Base-by-base conservation (phyloP, 64 coral and sea anemone species). In the Trachythela sp. region DNA sequence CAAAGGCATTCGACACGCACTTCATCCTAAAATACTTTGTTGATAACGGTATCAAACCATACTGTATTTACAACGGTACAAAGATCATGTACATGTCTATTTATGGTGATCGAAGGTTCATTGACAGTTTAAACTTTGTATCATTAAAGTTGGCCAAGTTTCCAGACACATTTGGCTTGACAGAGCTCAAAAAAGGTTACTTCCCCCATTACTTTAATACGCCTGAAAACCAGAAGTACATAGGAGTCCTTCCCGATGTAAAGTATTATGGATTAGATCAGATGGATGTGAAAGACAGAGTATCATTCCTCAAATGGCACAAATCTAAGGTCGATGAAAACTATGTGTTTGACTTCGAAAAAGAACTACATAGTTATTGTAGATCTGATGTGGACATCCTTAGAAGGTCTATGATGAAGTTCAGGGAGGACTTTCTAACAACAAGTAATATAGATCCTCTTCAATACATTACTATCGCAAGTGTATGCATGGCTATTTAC, bases 91-190 rank as follows among this genome's bases (percentile, higher is more conserved):
- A 52, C 49, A 52, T 52, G 49, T n/a, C n/a, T n/a, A 20, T 15
- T 15, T 10, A 15, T 10, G 13, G 13, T 15, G 13, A 52, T 10
- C 13, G 13, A 42, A 87, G 54, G 43, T 80, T 86, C 49, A 42
- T 48, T 52, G 86, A 87, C 54, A 43, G 39, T 70, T 84, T 86
- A 34, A 85, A 85, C 89, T 91, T 91, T 85, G 59, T 91, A 39
- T 51, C 89, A 11, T 85, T 91, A 83, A 30, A 43, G 15, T 64
- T 91, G 30, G 67, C 39, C 36, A 41, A 29, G 10, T 88, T 92
- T 39, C 85, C 91, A 8, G 87, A 88, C 87, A 92, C 85, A 54
- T 92, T 92, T 92, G 91, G 91, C n/a, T n/a, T n/a, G n/a, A n/a
- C n/a, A n/a, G n/a, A n/a, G n/a, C n/a, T n/a, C n/a, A n/a, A n/a